Base-by-base conservation (phyloP, 2,888 invertebrate genomes). In the Torymus aiolomorphi region DNA sequence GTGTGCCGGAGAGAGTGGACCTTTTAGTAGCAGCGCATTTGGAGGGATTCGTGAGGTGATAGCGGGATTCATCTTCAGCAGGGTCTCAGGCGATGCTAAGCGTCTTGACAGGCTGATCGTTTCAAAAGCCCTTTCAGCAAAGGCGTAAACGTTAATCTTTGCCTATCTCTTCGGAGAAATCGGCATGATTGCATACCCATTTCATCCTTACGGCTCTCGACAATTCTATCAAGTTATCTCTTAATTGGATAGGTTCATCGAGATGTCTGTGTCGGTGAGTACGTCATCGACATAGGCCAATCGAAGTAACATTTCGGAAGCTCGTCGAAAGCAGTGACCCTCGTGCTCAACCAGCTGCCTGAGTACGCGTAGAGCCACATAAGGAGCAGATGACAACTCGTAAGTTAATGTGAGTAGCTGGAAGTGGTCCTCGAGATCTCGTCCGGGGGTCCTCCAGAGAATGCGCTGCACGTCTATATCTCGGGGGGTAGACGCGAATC, bases 241-340 rank as follows among this genome's bases (percentile, higher is more conserved):
- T 49, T 2, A 75, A 18, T 49, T 51, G 18, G 3, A 16, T 11
- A 10, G 65, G 56, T 11, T 71, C 2, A 0, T 65, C 31, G 42
- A 70, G 12, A 11, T 56, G 49, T 79, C 79, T 1, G 13, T 10
- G n/a, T n/a, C n/a, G n/a, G n/a, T n/a, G n/a, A n/a, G n/a, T n/a
- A n/a, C n/a, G n/a, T n/a, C n/a, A n/a, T 79, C 79, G 2, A 79
- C 75, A 31, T 75, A 79, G 14, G 63, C 52, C 18, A 75, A 57
- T 16, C 54, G 59, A 13, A 18, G 12, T 14, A 79, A 51, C 14
- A 62, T 16, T 1, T 14, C n/a, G 2, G 75, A 14, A 1, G 63
- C 74, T 4, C 49, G 5, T 1, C 76, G 76, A 67, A 65, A 71
- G 0, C 63, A 16, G 16, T 18, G 8, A 2, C 42, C 11, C 51